Percentiles rank a stretch among this genome's conserved stretches.
phyloP scores from a whole-genome alignment of 2,113 vertebrate genomes.

The rabbit (Oryctolagus cuniculus) region DNA sequence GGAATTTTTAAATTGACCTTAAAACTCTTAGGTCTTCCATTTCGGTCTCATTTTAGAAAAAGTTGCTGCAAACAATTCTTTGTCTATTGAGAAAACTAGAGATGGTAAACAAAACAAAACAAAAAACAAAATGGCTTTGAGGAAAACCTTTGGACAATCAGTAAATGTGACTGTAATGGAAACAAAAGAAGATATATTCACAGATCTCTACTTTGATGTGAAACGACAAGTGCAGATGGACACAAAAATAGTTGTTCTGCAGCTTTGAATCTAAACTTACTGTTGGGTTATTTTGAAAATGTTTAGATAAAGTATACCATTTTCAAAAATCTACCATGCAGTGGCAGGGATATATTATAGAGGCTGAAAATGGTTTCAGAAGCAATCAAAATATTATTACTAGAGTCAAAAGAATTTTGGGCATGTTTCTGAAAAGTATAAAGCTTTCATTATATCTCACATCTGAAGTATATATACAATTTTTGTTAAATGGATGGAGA shows the following conservation, averaged over 20 bases:
- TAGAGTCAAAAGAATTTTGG: constrained; percentile 38
- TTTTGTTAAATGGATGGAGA: constrained; percentile 51
- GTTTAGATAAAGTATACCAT: constrained; percentile 57
- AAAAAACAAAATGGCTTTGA: background rate
- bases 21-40: background rate
- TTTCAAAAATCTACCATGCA: constrained; percentile 59
- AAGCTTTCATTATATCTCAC: constrained; percentile 49
- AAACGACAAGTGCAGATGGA: constrained; percentile 47
- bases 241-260: constrained; percentile 50
- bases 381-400: constrained; percentile 62
- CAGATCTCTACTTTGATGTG: constrained; percentile 50
- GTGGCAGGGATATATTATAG: constrained; percentile 49
- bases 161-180: constrained; percentile 36
- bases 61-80: background rate
- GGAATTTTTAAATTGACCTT: background rate
- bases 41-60: background rate
- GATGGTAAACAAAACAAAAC: background rate
- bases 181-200: constrained; percentile 65
- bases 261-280: constrained; percentile 64
- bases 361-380: constrained; percentile 55
- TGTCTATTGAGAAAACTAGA: constrained; percentile 28
- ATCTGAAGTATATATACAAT: background rate
- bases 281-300: constrained; percentile 66
- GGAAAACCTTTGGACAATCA: constrained; percentile 33
- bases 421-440: constrained; percentile 43